Conservation (phyloP, 2,888 invertebrate species). For the Charanyca ferruginea region DNA sequence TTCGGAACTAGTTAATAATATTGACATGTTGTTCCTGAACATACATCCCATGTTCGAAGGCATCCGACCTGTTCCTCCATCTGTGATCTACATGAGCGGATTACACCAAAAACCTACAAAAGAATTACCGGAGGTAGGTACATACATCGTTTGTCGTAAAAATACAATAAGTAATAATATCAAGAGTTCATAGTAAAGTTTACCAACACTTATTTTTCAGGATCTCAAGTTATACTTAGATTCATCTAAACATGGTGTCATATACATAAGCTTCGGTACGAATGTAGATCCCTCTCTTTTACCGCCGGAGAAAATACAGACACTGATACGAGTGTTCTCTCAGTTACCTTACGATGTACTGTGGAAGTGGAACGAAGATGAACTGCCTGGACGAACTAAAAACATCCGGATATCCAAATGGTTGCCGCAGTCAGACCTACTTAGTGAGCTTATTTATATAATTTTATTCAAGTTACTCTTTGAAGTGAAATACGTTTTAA, state of each 20-base stretch:
- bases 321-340: conserved; percentile 73
- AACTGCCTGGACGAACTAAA: conserved; percentile 66
- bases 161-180: not conserved
- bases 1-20: conserved; percentile 62
- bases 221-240: conserved; percentile 74
- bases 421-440: conserved; percentile 77
- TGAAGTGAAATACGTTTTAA: not conserved
- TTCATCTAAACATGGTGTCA: conserved; percentile 73
- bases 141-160: too few relatives aligned
- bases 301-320: conserved; percentile 68
- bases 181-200: not conserved
- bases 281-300: conserved; percentile 73
- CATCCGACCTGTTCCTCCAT: conserved; percentile 68
- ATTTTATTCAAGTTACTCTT: not conserved
- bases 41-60: conserved; percentile 67
- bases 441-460: conserved; percentile 50
- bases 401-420: conserved; percentile 78
- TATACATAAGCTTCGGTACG: conserved; percentile 79
- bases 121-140: conserved; percentile 64
- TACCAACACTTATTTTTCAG: conserved; percentile 61
- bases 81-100: conserved; percentile 68
- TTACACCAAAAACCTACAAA: conserved; percentile 64
- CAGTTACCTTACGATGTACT: conserved; percentile 76
- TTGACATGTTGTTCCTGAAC: conserved; percentile 70
- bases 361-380: conserved; percentile 78